Evolutionary conservation across 1,140 invertebrate genomes (phyloP), one percentile per base, ranked within the genome.

Genomic region (Papilio aristodemus): DNA sequence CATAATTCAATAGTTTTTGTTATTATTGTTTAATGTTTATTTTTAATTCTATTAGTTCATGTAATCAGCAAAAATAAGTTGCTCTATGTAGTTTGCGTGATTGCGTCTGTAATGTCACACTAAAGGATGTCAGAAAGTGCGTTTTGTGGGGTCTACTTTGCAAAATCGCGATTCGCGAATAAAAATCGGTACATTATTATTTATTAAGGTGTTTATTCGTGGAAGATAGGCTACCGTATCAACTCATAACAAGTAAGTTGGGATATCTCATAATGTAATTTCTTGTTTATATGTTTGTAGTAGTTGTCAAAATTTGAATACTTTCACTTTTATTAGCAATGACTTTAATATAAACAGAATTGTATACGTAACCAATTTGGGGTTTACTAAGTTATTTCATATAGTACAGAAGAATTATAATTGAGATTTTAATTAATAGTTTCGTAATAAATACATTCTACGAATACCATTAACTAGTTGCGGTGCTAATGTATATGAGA

Each of bases 351-450:
- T 62, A 62, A 62, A 62, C 59, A 62, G 32, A 62, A 37, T 37
- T 62, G 59, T 62, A 62, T 62, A 62, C 59, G 59, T 62, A 62
- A 62, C 36, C 59, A 62, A 37, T 62, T 58, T 36, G 25, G n/a
- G 13, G 38, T 32, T 54, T 54, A 9, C 11, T 6, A 54, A 54
- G 3, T 22, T 54, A 19, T 22, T 54, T 54, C 46, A 6, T 22
- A 54, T 13, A 22, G 46, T 50, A 4, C 3, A 54, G 11, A 0
- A 54, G 0, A 46, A 19, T 46, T 2, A 19, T 46, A 22, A 1
- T 25, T 54, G 19, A 17, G 46, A 54, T 13, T 11, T 25, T 10
- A 19, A 32, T 2, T 6, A 32, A 32, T 32, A 0, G 11, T 22
- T 22, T 54, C 22, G 14, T 19, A 54, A 54, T 54, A 22, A 10